These are phyloP conservation scores for Lochmaea crataegi DNA, from an alignment of 2,888 invertebrate species.

Conservation along the genomic window DNA sequence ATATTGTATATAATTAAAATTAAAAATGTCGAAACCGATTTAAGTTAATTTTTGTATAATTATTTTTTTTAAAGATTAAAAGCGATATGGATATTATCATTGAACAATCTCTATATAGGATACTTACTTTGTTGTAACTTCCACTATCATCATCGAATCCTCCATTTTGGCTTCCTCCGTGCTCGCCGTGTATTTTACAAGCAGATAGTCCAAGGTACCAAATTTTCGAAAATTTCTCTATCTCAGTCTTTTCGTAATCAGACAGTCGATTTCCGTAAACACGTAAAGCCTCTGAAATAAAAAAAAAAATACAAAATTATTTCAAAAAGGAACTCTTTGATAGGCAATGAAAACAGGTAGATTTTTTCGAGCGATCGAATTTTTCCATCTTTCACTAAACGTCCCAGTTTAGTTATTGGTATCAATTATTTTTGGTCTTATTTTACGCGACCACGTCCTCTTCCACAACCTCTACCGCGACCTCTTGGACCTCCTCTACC, in stretches of 20 bases:
- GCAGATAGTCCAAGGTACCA: conserved; percentile 93
- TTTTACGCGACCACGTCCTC: conserved; percentile 89
- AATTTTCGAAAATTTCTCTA: conserved; percentile 91
- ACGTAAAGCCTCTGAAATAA: conserved; percentile 79
- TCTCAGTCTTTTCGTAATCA: conserved; percentile 91
- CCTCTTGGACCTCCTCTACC: conserved; percentile 79
- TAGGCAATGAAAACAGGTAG: conserved; percentile 97
- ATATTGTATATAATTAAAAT: neutral
- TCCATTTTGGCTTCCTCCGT: conserved; percentile 83
- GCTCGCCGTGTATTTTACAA: conserved; percentile 85
- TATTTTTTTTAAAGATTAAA: no score
- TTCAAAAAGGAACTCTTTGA: conserved; percentile 88
- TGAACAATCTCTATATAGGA: no score
- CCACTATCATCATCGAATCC: conserved; percentile 94
- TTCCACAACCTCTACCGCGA: conserved; percentile 82
- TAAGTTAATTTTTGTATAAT: neutral
- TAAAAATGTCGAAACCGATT: conserved; percentile 13
- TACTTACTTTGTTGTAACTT: conserved; percentile 90
- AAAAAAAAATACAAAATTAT: conserved; percentile 7
- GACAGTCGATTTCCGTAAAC: conserved; percentile 86
- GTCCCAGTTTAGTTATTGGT: conserved; percentile 98
- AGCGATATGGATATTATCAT: no score
- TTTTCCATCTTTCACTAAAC: conserved; percentile 95
- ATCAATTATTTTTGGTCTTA: conserved; percentile 99
- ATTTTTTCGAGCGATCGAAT: conserved; percentile 97